Percentiles rank a stretch among this genome's conserved stretches.
Evolutionary conservation across 2,113 vertebrate species (phyloP).

Genomic region (Smithornis capensis): DNA sequence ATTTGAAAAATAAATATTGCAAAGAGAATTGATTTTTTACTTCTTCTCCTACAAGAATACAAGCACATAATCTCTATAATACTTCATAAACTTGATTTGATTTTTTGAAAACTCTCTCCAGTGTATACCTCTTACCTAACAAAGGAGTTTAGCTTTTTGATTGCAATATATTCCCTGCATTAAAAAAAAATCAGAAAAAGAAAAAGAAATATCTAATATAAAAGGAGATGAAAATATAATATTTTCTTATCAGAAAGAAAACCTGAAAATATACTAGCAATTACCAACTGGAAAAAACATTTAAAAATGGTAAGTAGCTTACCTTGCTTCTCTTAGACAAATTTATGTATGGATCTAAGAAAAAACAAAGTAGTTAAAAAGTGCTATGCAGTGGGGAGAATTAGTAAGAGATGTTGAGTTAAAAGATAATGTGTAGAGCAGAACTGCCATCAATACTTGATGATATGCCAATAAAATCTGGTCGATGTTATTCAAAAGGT

Average conservation of each 20-base stretch:
- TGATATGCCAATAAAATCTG: background rate
- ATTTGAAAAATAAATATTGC: constrained; percentile 32
- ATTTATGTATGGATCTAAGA: background rate
- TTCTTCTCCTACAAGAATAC: background rate
- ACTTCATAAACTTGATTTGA: constrained; percentile 16
- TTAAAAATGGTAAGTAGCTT: background rate
- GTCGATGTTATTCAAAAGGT: background rate
- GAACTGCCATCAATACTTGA: background rate
- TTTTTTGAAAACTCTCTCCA: constrained; percentile 12
- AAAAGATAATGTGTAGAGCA: background rate
- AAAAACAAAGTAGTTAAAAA: background rate
- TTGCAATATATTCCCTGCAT: background rate
- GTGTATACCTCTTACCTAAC: background rate
- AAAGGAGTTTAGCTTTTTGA: background rate
- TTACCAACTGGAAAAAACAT: background rate
- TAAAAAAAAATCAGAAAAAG: background rate
- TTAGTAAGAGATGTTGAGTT: background rate
- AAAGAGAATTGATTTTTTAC: constrained; percentile 37
- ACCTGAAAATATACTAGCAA: background rate
- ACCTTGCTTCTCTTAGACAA: background rate
- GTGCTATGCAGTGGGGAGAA: background rate
- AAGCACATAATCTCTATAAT: background rate
- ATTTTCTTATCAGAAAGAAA: background rate
- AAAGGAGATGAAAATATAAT: background rate
- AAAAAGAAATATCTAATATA: background rate